Evolutionary conservation across 2,797 vertebrate genomes (phyloP), one percentile per base, ranked within the genome.

Genomic region (Xenentodon cancila): DNA sequence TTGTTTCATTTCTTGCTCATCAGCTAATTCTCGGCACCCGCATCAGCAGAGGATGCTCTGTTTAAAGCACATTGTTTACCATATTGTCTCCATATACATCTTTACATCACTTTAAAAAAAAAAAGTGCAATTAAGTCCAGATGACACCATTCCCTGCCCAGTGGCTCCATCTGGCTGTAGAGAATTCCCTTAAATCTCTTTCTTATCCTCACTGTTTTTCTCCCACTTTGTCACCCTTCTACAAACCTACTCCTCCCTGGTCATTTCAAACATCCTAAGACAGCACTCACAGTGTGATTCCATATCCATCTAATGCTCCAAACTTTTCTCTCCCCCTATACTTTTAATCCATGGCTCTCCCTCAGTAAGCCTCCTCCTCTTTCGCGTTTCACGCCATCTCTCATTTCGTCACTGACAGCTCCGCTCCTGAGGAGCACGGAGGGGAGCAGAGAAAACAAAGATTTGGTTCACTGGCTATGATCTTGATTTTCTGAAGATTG

Each of bases 401-500:
- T 72, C 77, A 62, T 68, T 77, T 83, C 63, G 59, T 68, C 61
- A 12, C 75, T 88, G 89, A 89, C 89, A 91, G 90, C 85, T 88
- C 75, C 40, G 75, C 86, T 89, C 87, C 81, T 80, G 84, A 66
- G 85, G 84, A 85, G 83, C 83, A 72, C 84, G 75, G 81, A 77
- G 77, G 79, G 83, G 85, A 81, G 76, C 80, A 72, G 69, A 82
- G 81, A 86, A 85, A 91, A 89, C 88, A 88, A 90, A 84, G 86
- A 88, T 91, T 84, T 87, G 88, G 89, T 92, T 93, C 88, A 88
- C 73, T 91, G 88, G 82, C 77, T 89, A 78, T 86, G 82, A 88
- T 91, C 89, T 86, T 85, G 88, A 91, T 89, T 91, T 91, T 90
- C 79, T 88, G 89, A 79, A 88, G 86, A 89, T 87, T 91, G 83